Conservation (phyloP, 2,113 vertebrate genomes). For the Galemys pyrenaicus region DNA sequence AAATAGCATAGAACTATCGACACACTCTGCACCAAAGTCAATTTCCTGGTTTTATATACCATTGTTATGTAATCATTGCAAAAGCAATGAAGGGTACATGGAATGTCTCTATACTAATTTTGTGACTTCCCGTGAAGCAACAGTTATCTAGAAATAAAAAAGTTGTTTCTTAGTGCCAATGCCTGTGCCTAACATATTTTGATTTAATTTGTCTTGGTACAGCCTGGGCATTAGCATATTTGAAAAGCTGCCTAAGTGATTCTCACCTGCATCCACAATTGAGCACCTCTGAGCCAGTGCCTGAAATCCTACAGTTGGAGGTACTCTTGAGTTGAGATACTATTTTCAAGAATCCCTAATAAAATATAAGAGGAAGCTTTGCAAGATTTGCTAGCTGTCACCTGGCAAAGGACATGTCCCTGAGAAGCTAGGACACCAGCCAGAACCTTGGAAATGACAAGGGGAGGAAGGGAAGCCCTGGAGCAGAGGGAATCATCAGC, state of each 20-base stretch:
- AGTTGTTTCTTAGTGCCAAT: not conserved
- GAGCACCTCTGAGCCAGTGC: not conserved
- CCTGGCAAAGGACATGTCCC: not conserved
- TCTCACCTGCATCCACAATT: not conserved
- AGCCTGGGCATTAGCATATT: not conserved
- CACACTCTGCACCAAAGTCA: not conserved
- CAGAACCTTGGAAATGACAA: not conserved
- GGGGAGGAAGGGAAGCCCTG: not conserved
- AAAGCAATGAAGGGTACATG: not conserved
- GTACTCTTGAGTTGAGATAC: not conserved
- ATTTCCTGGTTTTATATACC: not conserved
- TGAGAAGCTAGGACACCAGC: not conserved
- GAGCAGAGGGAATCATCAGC: not conserved
- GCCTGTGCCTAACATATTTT: not conserved
- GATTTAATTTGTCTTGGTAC: not conserved
- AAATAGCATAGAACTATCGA: not conserved
- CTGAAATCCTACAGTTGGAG: not conserved
- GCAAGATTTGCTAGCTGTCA: not conserved
- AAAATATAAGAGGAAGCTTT: not conserved
- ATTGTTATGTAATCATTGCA: not conserved
- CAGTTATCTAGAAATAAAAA: constrained; percentile 24
- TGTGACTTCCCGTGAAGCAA: not conserved
- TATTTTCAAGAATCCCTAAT: not conserved
- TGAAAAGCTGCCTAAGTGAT: not conserved
- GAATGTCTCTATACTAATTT: not conserved